These are phyloP conservation scores for Leucoma salicis DNA, from an alignment of 2,888 invertebrate genomes.

Conservation along the genomic window DNA sequence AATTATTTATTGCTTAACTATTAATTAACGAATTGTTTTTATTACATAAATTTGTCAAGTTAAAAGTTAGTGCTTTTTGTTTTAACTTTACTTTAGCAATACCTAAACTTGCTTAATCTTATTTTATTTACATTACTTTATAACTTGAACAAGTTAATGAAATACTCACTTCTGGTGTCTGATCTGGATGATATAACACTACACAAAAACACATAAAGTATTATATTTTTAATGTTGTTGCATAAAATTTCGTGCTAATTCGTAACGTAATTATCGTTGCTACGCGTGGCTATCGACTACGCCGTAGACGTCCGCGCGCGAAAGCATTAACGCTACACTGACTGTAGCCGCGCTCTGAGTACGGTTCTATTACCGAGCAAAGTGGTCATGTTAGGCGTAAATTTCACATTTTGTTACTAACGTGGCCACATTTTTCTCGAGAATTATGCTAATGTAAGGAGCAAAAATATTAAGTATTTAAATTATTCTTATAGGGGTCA, in stretches of 20 bases:
- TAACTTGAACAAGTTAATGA: constrained; percentile 10
- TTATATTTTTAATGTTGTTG: constrained; percentile 6
- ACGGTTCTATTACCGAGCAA: constrained; percentile 15
- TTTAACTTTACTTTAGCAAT: too few relatives aligned
- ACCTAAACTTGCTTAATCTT: too few relatives aligned
- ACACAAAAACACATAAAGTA: constrained; percentile 8
- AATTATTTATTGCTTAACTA: too few relatives aligned
- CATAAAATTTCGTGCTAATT: too few relatives aligned
- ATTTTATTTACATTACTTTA: too few relatives aligned
- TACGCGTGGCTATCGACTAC: constrained; percentile 38
- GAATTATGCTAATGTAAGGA: constrained; percentile 31
- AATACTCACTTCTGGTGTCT: constrained; percentile 20
- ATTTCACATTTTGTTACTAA: constrained; percentile 40
- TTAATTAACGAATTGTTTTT: too few relatives aligned
- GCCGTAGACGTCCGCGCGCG: constrained; percentile 57
- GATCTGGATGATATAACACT: constrained; percentile 17
- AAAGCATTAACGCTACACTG: constrained; percentile 52
- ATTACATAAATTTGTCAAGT: too few relatives aligned
- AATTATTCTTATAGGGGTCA: constrained; percentile 26
- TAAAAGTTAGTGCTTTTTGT: too few relatives aligned
- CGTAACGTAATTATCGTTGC: constrained; percentile 31
- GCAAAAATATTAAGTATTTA: constrained; percentile 25
- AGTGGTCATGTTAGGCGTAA: constrained; percentile 31
- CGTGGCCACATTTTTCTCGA: constrained; percentile 27
- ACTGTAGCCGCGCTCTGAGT: constrained; percentile 24